Base-by-base conservation (phyloP, 1,140 invertebrate genomes). In the Conus betulinus region DNA sequence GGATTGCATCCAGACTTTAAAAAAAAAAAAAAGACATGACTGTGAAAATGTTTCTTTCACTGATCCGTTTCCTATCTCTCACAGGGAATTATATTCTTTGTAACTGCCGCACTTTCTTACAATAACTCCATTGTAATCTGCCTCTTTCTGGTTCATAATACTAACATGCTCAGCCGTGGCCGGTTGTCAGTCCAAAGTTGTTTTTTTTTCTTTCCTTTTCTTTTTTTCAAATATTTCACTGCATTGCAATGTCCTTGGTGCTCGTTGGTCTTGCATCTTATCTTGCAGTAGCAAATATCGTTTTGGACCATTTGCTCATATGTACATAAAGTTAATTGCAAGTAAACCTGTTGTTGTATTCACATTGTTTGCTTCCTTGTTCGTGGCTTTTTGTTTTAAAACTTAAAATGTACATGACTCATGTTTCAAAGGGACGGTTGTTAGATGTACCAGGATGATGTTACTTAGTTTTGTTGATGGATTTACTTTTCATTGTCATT, bases 241-340 rank as follows among this genome's bases (percentile, higher is more conserved):
- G 67, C 67, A 71, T 71, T 71, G 67, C 67, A 71, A 71, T 71
- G 17, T 71, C 67, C 20, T 81, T 81, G 79, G 79, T 81, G 79
- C 79, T 81, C 79, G 53, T 53, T 53, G 17, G 79, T 51, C 79
- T 51, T 27, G 76, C 76, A 51, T 78, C 76, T 81, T 53, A 13
- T 81, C 79, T 81, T 81, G 76, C 39, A 13, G 39, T 71, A 23
- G 51, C 51, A 53, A 51, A 81, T 7, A 23, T 53, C 25, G 13
- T 53, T 23, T 53, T 53, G 79, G 79, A 81, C 79, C 79, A 81
- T 81, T 81, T 52, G 79, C 79, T 81, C 79, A 81, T 81, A 25
- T 81, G 79, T 81, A 81, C 79, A 81, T 81, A 81, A 8, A 51
- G 25, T 74, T 25, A 39, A 39, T 39, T 74, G 17, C 71, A 74